Percentiles rank a stretch among this genome's conserved stretches.
Conservation (phyloP, 2,113 vertebrate species). For the Ciconia stormi region DNA sequence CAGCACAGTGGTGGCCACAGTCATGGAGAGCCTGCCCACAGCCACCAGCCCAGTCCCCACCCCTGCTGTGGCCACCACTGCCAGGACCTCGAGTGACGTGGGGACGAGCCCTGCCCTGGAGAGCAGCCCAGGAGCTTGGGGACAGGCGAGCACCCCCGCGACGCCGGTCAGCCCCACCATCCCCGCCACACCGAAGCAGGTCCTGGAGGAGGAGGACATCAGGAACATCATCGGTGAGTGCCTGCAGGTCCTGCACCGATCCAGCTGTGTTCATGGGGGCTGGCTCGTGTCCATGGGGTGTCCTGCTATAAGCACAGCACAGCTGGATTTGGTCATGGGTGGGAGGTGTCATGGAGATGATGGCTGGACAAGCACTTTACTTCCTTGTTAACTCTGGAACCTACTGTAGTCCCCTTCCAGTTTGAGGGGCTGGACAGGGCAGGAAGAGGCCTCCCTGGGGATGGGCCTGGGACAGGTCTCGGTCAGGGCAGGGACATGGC, state of each 20-base stretch:
- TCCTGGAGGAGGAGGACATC: constrained; percentile 73
- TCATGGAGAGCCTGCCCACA: background rate
- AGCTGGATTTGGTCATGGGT: background rate
- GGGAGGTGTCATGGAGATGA: background rate
- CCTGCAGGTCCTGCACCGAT: background rate
- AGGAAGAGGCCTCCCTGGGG: background rate
- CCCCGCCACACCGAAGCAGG: constrained; percentile 36
- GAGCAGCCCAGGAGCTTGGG: background rate
- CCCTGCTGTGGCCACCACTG: background rate
- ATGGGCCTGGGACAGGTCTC: background rate
- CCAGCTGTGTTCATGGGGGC: rapidly evolving
- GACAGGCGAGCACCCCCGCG: background rate
- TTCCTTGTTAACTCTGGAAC: background rate
- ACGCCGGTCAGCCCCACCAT: background rate
- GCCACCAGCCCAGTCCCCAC: background rate
- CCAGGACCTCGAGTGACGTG: background rate
- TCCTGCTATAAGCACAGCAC: background rate
- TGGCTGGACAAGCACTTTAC: background rate
- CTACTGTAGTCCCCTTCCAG: background rate
- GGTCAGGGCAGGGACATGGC: background rate
- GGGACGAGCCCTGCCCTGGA: background rate
- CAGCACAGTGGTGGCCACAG: background rate
- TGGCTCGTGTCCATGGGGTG: rapidly evolving
- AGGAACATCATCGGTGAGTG: constrained; percentile 79
- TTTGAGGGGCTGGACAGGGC: background rate